A percentile compares a stretch with the other conserved stretches of the same genome.
These are phyloP conservation scores for Xylocampa areola DNA, from an alignment of 2,888 invertebrate genomes.

Conservation along the genomic window DNA sequence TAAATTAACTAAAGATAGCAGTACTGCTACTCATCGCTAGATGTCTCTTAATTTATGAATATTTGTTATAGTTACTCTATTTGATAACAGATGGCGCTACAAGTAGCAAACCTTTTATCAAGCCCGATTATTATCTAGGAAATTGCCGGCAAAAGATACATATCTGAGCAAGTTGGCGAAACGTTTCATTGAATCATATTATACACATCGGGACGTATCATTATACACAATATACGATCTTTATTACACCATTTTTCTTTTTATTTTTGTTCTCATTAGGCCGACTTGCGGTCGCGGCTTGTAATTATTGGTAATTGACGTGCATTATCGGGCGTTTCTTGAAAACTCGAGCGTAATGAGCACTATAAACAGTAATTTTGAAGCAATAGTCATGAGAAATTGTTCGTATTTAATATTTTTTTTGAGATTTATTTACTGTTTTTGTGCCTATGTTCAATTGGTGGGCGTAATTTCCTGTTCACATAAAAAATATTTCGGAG, in stretches of 20 bases:
- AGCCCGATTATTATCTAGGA: constrained; percentile 62
- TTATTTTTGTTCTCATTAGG: constrained; percentile 53
- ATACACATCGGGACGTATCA: constrained; percentile 60
- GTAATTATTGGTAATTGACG: constrained; percentile 50
- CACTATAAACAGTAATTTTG: constrained; percentile 42
- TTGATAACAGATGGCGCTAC: constrained; percentile 62
- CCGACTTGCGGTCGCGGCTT: constrained; percentile 5
- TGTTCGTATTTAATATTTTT: constrained; percentile 21
- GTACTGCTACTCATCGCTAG: constrained; percentile 34
- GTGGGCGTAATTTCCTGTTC: constrained; percentile 29
- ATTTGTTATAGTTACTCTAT: constrained; percentile 30
- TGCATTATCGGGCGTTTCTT: constrained; percentile 50
- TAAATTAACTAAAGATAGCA: rapidly evolving
- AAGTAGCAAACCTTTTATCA: constrained; percentile 23
- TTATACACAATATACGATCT: constrained; percentile 74
- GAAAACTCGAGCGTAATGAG: constrained; percentile 47
- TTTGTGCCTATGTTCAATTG: constrained; percentile 33
- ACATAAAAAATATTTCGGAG: constrained; percentile 8
- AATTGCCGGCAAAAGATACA: constrained; percentile 61
- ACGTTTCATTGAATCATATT: constrained; percentile 62
- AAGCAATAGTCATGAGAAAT: constrained; percentile 47
- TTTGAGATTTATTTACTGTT: constrained; percentile 28
- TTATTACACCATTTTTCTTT: constrained; percentile 64
- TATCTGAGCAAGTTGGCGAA: constrained; percentile 64
- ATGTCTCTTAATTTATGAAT: constrained; percentile 22